Evolutionary conservation across 2,797 vertebrate species (phyloP).

Genomic region (Cryptoblepharus egeriae): DNA sequence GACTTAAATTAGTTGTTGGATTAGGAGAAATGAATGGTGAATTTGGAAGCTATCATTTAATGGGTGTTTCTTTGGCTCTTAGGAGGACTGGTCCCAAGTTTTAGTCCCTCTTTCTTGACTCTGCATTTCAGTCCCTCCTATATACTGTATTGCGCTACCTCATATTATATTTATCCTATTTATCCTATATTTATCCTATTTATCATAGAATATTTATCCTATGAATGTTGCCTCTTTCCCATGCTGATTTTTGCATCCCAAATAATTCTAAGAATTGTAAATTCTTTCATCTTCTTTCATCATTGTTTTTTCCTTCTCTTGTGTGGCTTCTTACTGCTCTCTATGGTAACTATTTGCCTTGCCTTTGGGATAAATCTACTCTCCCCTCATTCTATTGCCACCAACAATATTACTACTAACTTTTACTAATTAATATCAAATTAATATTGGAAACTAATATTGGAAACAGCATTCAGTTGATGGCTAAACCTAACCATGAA

Average conservation of each 20-base stretch:
- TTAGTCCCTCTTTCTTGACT: not conserved
- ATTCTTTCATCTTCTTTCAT: not conserved
- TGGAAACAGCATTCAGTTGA: not conserved
- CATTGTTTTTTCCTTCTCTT: not conserved
- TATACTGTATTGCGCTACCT: too few species aligned
- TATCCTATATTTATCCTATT: not conserved
- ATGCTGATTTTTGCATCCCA: not conserved
- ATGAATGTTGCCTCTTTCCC: not conserved
- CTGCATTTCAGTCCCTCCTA: not conserved
- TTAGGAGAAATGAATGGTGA: not conserved
- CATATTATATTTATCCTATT: too few species aligned
- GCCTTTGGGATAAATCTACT: not conserved
- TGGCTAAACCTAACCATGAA: not conserved
- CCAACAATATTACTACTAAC: too few species aligned
- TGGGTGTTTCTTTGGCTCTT: not conserved
- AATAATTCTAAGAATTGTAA: not conserved
- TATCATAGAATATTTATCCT: too few species aligned
- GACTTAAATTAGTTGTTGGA: conserved; percentile 12
- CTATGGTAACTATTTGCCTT: not conserved
- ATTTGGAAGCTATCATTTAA: not conserved
- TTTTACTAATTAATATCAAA: too few species aligned
- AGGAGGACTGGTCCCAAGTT: not conserved
- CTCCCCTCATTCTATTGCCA: not conserved
- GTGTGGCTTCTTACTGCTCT: not conserved
- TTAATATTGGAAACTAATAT: too few species aligned